These are phyloP conservation scores for Apoderus coryli DNA, from an alignment of 2,888 invertebrate species.

Conservation along the genomic window DNA sequence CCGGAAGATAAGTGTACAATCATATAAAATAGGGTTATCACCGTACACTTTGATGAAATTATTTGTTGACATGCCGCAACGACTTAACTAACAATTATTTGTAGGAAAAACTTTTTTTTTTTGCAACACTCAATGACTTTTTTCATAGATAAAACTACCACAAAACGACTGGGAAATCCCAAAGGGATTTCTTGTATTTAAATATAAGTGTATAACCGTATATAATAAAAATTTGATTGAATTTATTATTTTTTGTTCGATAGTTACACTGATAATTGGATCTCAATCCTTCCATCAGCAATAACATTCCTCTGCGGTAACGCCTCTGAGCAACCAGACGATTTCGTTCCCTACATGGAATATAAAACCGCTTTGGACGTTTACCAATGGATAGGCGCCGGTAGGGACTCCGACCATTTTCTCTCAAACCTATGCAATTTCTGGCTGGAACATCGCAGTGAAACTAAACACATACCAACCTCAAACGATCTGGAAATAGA, in stretches of 20 bases:
- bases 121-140: too few species aligned
- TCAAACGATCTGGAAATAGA: constrained; percentile 28
- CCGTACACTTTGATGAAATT: too few species aligned
- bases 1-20: too few species aligned
- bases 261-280: constrained; percentile 55
- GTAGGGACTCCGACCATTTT: constrained; percentile 73
- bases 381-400: constrained; percentile 91
- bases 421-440: constrained; percentile 60
- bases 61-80: too few species aligned
- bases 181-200: too few species aligned
- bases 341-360: constrained; percentile 80
- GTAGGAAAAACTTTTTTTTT: too few species aligned
- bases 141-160: too few species aligned
- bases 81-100: too few species aligned
- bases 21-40: too few species aligned
- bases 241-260: constrained; percentile 5
- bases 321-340: constrained; percentile 63
- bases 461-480: constrained; percentile 26
- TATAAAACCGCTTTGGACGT: constrained; percentile 56
- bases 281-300: constrained; percentile 58
- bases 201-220: too few species aligned
- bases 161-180: too few species aligned
- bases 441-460: constrained; percentile 56
- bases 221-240: too few species aligned
- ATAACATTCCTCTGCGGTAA: constrained; percentile 75